phyloP scores from a whole-genome alignment of 2,888 invertebrate genomes.

The Ichneumon xanthorius region DNA sequence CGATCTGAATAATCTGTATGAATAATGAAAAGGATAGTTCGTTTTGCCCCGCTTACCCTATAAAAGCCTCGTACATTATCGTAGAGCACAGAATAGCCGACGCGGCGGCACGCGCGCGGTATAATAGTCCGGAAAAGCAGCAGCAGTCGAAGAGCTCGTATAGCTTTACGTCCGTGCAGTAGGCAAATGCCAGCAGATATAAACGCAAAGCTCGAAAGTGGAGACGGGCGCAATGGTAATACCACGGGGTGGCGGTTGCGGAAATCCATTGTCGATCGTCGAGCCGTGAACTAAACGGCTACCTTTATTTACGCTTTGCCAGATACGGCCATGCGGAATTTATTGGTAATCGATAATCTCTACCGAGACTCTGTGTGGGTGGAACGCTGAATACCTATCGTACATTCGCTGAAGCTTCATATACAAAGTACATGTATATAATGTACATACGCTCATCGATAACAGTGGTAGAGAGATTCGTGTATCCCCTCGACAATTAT shows the following conservation, averaged over 20 bases:
- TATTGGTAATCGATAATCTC: slow-evolving; percentile 78
- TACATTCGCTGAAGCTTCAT: not conserved
- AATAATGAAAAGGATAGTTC: too few species aligned
- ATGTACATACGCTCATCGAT: not conserved
- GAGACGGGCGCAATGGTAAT: slow-evolving; percentile 51
- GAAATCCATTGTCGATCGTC: slow-evolving; percentile 77
- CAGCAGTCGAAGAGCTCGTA: not conserved
- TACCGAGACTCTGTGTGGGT: not conserved
- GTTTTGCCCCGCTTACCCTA: too few species aligned
- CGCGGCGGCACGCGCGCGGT: too few species aligned
- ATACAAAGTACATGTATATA: not conserved
- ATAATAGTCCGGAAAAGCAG: too few species aligned
- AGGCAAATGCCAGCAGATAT: slow-evolving; percentile 15
- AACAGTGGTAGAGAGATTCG: too few species aligned
- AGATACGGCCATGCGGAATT: slow-evolving; percentile 76
- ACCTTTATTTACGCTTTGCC: slow-evolving; percentile 77
- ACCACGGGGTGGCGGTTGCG: slow-evolving; percentile 49
- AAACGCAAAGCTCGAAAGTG: not conserved
- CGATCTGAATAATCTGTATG: too few species aligned
- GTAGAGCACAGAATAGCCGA: too few species aligned
- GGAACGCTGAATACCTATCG: slow-evolving; percentile 4
- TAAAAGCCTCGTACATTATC: too few species aligned
- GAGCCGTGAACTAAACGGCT: slow-evolving; percentile 79
- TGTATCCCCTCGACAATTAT: not conserved
- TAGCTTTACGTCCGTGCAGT: slow-evolving; percentile 25